These are phyloP conservation scores for Chiloscyllium punctatum DNA, from an alignment of 2,797 vertebrate species.

Conservation along the genomic window DNA sequence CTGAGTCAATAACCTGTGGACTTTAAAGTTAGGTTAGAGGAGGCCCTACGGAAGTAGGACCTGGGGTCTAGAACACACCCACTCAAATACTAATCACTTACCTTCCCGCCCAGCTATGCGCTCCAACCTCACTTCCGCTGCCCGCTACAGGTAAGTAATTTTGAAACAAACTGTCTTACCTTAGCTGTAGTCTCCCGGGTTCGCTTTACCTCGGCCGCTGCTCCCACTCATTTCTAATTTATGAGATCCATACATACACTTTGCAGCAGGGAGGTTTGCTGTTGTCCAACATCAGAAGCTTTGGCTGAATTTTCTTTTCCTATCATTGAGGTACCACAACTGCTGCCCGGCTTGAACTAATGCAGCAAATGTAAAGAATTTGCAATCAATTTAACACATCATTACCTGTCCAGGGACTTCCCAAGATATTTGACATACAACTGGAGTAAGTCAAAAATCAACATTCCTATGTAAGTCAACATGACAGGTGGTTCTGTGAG, in stretches of 20 bases:
- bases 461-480: neutral
- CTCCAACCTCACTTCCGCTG: no score
- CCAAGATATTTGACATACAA: neutral
- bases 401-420: neutral
- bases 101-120: no score
- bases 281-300: neutral
- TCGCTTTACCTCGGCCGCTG: no score
- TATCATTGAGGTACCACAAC: neutral
- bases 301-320: neutral
- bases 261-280: neutral
- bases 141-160: no score
- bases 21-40: no score
- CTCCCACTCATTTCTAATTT: no score
- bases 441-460: neutral
- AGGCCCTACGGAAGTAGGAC: no score
- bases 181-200: no score
- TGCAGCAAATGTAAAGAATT: neutral
- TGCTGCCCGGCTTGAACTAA: neutral
- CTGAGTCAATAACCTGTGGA: no score
- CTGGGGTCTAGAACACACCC: no score
- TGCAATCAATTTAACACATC: neutral
- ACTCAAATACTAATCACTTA: no score
- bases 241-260: neutral
- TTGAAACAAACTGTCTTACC: no score
- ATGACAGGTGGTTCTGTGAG: neutral